Conservation (phyloP, 1,140 invertebrate species). For the Micrasema minimum region DNA sequence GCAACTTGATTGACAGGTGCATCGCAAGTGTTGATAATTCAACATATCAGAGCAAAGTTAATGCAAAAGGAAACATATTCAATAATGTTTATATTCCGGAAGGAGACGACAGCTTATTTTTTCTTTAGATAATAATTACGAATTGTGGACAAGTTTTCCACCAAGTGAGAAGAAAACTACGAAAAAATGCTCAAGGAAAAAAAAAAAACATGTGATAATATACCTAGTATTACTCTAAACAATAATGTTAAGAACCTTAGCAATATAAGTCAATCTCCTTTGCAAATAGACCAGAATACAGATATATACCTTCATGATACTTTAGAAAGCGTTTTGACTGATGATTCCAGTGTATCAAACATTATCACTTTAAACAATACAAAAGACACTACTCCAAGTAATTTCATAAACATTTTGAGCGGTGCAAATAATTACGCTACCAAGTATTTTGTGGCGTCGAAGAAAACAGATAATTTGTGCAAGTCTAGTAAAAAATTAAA, state of each 20-base stretch:
- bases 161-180: background rate
- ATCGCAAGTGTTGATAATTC: constrained; percentile 11
- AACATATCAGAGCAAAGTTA: background rate
- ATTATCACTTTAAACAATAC: constrained; percentile 21
- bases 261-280: constrained; percentile 10
- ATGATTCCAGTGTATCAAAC: constrained; percentile 4
- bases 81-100: constrained; percentile 28
- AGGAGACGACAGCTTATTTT: constrained; percentile 38
- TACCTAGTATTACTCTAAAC: constrained; percentile 9
- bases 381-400: constrained; percentile 2
- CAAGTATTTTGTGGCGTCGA: constrained; percentile 1
- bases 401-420: constrained; percentile 10
- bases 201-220: constrained; percentile 22
- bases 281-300: constrained; percentile 13
- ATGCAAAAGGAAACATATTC: constrained; percentile 5
- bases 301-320: constrained; percentile 22
- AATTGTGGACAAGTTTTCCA: constrained; percentile 3
- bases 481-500: constrained; percentile 14
- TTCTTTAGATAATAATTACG: constrained; percentile 38
- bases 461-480: background rate
- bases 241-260: constrained; percentile 20
- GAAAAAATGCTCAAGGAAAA: constrained; percentile 7
- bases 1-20: background rate
- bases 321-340: background rate
- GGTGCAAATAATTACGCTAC: constrained; percentile 10